Base-by-base conservation (phyloP, 2,888 invertebrate genomes). In the Apotomis turbidana region DNA sequence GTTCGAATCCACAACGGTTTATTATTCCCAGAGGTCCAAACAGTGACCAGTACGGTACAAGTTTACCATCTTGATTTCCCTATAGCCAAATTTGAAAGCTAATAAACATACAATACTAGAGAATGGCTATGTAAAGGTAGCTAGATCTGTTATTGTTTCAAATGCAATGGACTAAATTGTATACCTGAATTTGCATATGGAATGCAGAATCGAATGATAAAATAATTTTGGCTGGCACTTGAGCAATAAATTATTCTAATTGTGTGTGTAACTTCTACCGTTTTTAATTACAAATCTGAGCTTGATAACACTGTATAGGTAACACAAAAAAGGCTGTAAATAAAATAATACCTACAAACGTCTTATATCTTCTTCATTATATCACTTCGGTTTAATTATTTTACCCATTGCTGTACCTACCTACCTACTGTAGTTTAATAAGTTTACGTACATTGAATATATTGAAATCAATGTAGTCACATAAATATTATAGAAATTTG, bases 61-160 rank as follows among this genome's bases (percentile, higher is more conserved):
- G 86, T 88, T 89, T 84, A 80, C 78, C 85, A 85, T 89, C 88
- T 90, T 89, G 90, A 91, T 91, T 91, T 91, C 91, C 91, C 91
- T 77, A 81, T 82, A 85, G 91, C 83, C 88, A 77, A 88, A 90
- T 90, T 89, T 87, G 81, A 83, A 82, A 82, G 82, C 83, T 80
- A 85, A 86, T 87, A 87, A 83, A 85, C 82, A 80, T 81, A 83
- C 81, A 77, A 79, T 78, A 80, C 75, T 78, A 54, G 59, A 54
- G 59, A 54, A 59, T 58, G 36, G 55, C 44, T 68, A 54, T 13
- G n/a, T 61, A 15, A 55, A 68, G 54, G 58, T 57, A 46, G 3
- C 10, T 49, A 12, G 15, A 64, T 51, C 27, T 58, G 58, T 72
- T 68, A 72, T 68, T 72, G 68, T 68, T 71, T 71, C 69, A 57